Base-by-base conservation (phyloP, 1,140 invertebrate species). In the Pantala flavescens region DNA sequence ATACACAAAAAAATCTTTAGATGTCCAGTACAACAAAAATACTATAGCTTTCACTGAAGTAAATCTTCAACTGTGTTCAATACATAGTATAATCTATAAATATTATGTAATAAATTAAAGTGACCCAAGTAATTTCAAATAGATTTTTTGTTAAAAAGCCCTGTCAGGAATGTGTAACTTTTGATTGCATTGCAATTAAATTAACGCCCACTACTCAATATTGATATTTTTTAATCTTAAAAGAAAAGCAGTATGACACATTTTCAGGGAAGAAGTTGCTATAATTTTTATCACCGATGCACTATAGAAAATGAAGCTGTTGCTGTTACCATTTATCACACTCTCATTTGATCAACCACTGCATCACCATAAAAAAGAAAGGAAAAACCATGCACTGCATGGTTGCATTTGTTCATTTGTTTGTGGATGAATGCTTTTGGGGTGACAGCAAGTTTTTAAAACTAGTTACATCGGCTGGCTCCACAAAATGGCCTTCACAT, bases 341-440 rank as follows among this genome's bases (percentile, higher is more conserved):
- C 49, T 63, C 49, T 63, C 49, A 63, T 63, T 19, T 63, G 14
- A 19, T 63, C 49, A 63, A 63, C 49, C 49, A 63, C 49, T 63
- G 49, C 49, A 63, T 63, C 49, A 63, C 49, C 49, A 63, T 63
- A 63, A 63, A 63, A 63, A 63, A 63, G n/a, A 21, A 63, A 63
- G 49, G 49, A 63, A 63, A 63, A 63, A 63, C 49, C 49, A 63
- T 63, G 49, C 49, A 63, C 49, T 63, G 49, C 49, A 63, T 21
- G 49, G 49, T 14, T 63, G 49, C 49, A 63, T 63, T 63, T 63
- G 49, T 63, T 63, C 49, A 21, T 63, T 63, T 63, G 49, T 63
- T 19, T 63, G 49, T 63, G 16, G 49, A 63, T 63, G 49, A 63
- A 63, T 63, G 49, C 49, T 63, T 63, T 63, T 63, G 49, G 49